These are phyloP conservation scores for Apodemia hepburni DNA, from an alignment of 2,888 invertebrate species.

Conservation along the genomic window DNA sequence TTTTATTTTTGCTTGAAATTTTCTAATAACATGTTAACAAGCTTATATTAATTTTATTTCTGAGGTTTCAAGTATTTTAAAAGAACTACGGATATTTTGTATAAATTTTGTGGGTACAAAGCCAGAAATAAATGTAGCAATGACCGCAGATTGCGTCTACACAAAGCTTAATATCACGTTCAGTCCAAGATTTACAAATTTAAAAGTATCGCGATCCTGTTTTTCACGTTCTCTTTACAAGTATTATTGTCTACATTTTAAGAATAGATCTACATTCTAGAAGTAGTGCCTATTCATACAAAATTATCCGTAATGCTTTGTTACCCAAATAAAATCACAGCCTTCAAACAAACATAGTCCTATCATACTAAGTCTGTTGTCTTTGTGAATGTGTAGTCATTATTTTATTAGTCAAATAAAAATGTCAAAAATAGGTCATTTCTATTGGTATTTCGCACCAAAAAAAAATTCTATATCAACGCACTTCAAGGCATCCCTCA, in stretches of 20 bases:
- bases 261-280: too few relatives aligned
- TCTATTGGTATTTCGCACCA: not conserved
- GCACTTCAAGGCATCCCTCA: too few relatives aligned
- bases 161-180: too few relatives aligned
- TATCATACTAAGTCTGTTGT: conserved; percentile 38
- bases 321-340: conserved; percentile 38
- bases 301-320: conserved; percentile 11
- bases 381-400: conserved; percentile 47
- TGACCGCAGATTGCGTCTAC: too few relatives aligned
- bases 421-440: not conserved
- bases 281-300: not conserved
- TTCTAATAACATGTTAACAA: not conserved
- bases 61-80: not conserved
- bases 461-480: not conserved
- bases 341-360: conserved; percentile 39
- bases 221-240: too few relatives aligned
- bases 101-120: not conserved
- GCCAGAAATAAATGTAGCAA: not conserved
- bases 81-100: not conserved
- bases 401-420: conserved; percentile 17
- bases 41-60: not conserved
- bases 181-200: not conserved
- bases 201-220: not conserved
- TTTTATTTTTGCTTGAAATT: not conserved
- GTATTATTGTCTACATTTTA: too few relatives aligned